These are phyloP conservation scores for Sylvicola fuscatus DNA, from an alignment of 2,888 invertebrate genomes.

Conservation along the genomic window DNA sequence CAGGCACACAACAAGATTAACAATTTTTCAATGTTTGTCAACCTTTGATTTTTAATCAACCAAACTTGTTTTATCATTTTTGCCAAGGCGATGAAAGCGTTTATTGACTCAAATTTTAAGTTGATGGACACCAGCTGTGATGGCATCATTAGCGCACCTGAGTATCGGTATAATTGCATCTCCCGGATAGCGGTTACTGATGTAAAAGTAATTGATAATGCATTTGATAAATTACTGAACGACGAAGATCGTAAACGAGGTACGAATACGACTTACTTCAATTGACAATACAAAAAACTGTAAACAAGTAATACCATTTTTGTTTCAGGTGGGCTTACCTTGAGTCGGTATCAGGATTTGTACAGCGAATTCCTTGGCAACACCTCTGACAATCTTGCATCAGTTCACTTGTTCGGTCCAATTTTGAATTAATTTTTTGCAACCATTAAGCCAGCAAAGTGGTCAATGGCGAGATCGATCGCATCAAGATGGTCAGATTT, in stretches of 20 bases:
- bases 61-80: not conserved
- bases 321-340: constrained; percentile 41
- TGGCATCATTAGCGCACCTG: constrained; percentile 57
- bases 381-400: constrained; percentile 46
- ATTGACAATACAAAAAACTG: constrained; percentile 14
- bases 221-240: constrained; percentile 51
- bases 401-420: constrained; percentile 62
- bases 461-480: too few relatives aligned
- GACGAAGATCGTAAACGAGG: constrained; percentile 14
- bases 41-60: too few relatives aligned
- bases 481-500: too few relatives aligned
- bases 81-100: constrained; percentile 51
- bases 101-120: constrained; percentile 66
- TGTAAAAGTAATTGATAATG: constrained; percentile 53
- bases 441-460: too few relatives aligned
- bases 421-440: too few relatives aligned
- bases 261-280: constrained; percentile 21
- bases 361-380: constrained; percentile 68
- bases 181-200: constrained; percentile 61
- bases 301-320: constrained; percentile 1
- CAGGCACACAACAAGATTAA: too few relatives aligned
- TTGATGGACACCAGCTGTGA: constrained; percentile 64
- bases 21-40: too few relatives aligned
- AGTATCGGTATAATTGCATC: constrained; percentile 66
- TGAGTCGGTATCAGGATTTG: constrained; percentile 61